These are phyloP conservation scores for Saguinus midas DNA, from an alignment of 2,113 vertebrate genomes.

Conservation along the genomic window DNA sequence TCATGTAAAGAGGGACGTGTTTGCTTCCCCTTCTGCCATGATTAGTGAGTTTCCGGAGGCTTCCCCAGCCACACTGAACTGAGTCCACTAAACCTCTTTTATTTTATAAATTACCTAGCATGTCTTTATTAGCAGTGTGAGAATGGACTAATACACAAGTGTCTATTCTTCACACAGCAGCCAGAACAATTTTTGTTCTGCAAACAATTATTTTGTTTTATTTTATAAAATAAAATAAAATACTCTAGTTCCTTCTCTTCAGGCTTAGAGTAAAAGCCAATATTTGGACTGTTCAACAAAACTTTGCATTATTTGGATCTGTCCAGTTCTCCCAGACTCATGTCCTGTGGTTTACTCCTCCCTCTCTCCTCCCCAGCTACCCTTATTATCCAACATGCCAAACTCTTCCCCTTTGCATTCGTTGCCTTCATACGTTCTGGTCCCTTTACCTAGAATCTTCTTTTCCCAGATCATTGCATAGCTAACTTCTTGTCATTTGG, in stretches of 20 bases:
- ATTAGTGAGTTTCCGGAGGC: too few species aligned
- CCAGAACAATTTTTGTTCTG: background rate
- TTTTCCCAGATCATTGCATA: background rate
- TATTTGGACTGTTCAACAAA: background rate
- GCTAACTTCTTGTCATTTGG: background rate
- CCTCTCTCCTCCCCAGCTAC: background rate
- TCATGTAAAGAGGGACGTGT: too few species aligned
- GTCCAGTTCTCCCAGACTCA: background rate
- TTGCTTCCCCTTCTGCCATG: too few species aligned
- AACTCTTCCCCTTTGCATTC: background rate
- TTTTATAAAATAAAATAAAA: background rate
- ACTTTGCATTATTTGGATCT: background rate
- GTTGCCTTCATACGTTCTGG: background rate
- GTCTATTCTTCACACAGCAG: background rate
- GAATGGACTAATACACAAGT: too few species aligned
- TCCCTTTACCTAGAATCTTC: background rate
- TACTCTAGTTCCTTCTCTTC: background rate
- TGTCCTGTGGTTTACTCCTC: fast-evolving
- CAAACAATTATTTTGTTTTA: too few species aligned
- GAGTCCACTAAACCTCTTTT: too few species aligned
- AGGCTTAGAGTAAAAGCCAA: background rate
- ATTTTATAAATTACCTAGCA: too few species aligned
- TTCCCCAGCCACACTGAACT: too few species aligned
- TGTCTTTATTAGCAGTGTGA: too few species aligned
- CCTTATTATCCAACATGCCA: too few species aligned